Conservation (phyloP, 2,797 vertebrate genomes). For the Ctenochaetus hawaiiensis region DNA sequence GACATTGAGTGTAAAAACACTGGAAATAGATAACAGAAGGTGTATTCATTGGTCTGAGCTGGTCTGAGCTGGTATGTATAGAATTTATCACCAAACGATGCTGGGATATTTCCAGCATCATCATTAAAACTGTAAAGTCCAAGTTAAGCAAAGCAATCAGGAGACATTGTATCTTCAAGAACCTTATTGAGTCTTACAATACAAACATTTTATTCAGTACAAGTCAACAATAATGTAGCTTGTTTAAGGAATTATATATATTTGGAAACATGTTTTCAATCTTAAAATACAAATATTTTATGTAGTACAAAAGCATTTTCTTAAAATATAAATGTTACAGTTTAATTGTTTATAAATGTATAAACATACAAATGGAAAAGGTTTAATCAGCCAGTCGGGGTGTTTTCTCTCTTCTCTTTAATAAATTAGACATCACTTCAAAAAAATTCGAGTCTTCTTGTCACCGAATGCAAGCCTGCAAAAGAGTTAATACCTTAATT, state of each 20-base stretch:
- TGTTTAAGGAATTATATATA: background rate
- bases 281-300: constrained; percentile 19
- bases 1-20: constrained; percentile 21
- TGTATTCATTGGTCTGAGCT: background rate
- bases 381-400: background rate
- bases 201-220: constrained; percentile 1
- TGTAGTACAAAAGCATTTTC: background rate
- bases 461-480: constrained; percentile 83
- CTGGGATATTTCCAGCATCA: background rate
- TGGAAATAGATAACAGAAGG: constrained; percentile 27
- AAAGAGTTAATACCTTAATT: constrained; percentile 13
- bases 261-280: background rate
- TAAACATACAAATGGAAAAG: background rate
- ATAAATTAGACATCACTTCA: constrained; percentile 68
- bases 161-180: background rate
- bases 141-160: background rate
- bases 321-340: constrained; percentile 2
- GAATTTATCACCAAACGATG: constrained; percentile 13
- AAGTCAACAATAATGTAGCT: background rate
- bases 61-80: background rate
- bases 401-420: background rate
- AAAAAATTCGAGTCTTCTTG: constrained; percentile 71
- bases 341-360: background rate
- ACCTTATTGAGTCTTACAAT: constrained; percentile 35
- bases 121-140: background rate